phyloP scores from a whole-genome alignment of 2,888 invertebrate genomes.

The Diarsia dahlii region DNA sequence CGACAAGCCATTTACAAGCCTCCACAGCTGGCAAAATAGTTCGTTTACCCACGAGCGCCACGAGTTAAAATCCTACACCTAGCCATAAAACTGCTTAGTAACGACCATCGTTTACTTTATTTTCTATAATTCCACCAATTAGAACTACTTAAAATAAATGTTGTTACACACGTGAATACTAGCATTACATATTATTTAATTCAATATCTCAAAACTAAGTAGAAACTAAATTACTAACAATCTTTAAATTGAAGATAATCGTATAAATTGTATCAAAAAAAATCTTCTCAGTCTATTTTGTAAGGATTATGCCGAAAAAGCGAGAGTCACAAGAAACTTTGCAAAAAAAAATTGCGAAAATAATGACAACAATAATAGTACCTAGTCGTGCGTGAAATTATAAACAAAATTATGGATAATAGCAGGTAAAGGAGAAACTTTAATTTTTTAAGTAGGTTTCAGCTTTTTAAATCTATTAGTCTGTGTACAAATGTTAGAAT shows the following conservation, averaged over 20 bases:
- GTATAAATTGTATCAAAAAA: neutral
- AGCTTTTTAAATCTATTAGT: constrained; percentile 43
- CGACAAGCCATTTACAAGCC: no score
- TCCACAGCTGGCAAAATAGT: no score
- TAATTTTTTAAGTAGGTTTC: constrained; percentile 15
- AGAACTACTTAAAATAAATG: constrained; percentile 8
- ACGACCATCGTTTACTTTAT: neutral
- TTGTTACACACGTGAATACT: neutral
- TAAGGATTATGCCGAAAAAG: constrained; percentile 1
- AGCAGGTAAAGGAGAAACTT: constrained; percentile 24
- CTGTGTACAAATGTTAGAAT: constrained; percentile 21
- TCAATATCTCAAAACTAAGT: constrained; percentile 35
- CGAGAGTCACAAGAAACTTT: neutral
- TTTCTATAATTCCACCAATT: constrained; percentile 14
- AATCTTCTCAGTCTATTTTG: neutral
- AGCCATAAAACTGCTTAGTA: neutral
- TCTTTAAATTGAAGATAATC: constrained; percentile 38
- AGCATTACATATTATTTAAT: constrained; percentile 28
- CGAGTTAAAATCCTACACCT: neutral
- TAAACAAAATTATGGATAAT: constrained; percentile 56
- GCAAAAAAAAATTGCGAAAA: constrained; percentile 40
- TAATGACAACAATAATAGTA: constrained; percentile 26
- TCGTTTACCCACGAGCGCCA: no score
- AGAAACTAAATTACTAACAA: neutral
- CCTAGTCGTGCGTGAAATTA: constrained; percentile 33